Percentiles rank a stretch among this genome's conserved stretches.
Conservation (phyloP, 2,113 vertebrate species). For the Steatornis caripensis region DNA sequence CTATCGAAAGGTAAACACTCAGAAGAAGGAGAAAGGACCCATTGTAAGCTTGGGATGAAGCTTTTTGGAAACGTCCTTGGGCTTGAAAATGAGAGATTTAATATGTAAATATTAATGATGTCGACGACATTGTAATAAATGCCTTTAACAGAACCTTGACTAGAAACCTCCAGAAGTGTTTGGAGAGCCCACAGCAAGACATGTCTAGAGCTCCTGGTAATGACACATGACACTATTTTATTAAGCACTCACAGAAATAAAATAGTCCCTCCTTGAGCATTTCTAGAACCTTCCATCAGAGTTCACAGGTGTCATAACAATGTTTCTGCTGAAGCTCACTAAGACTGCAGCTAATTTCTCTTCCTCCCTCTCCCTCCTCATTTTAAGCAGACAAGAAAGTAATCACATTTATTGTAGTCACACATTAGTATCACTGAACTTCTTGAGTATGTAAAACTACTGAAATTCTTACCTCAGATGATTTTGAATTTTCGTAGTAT, state of each 20-base stretch:
- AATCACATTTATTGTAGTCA: not conserved
- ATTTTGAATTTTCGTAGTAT: conserved; percentile 85
- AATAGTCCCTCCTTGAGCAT: not conserved
- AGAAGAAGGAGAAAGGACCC: not conserved
- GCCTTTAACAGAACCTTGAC: not conserved
- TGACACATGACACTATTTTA: not conserved
- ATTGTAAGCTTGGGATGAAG: not conserved
- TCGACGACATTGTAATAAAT: not conserved
- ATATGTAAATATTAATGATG: not conserved
- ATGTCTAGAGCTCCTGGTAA: not conserved
- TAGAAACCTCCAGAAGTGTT: not conserved
- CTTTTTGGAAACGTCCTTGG: not conserved
- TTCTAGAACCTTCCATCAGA: not conserved
- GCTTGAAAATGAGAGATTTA: conserved; percentile 8
- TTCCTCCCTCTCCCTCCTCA: not conserved
- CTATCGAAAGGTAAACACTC: not conserved
- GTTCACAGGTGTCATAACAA: not conserved
- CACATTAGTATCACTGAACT: not conserved
- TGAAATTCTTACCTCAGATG: conserved; percentile 79
- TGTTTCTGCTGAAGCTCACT: not conserved
- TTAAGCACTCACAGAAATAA: not conserved
- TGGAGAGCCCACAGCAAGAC: not conserved
- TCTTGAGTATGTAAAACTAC: not conserved
- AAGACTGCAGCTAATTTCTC: not conserved
- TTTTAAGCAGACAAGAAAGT: conserved; percentile 5